These are phyloP conservation scores for Tigriopus californicus DNA, from an alignment of 2,888 invertebrate genomes.

Conservation along the genomic window DNA sequence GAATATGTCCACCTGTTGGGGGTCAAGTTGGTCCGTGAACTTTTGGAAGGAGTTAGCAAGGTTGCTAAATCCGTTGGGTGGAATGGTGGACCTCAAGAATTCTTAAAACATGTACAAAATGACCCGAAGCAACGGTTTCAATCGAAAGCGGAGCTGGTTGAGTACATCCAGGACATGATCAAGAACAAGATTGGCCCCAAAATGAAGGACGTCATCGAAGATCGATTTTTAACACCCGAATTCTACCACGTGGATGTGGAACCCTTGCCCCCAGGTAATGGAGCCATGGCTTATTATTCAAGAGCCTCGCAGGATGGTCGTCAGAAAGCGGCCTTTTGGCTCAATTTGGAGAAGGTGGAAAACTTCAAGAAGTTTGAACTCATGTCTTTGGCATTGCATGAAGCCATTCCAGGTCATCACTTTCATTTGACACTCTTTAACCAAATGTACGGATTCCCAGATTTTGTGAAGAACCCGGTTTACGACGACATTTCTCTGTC, in stretches of 20 bases:
- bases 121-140: slow-evolving; percentile 23
- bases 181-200: slow-evolving; percentile 23
- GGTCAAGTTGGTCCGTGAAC: too few relatives aligned
- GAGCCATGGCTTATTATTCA: slow-evolving; percentile 24
- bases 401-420: slow-evolving; percentile 28
- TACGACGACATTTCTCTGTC: too few relatives aligned
- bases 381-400: slow-evolving; percentile 26
- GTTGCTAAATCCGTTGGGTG: too few relatives aligned
- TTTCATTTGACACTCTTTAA: slow-evolving; percentile 21
- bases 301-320: slow-evolving; percentile 23
- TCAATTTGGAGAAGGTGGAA: slow-evolving; percentile 22
- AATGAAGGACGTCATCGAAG: slow-evolving; percentile 23
- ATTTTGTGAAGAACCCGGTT: too few relatives aligned
- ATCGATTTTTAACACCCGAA: slow-evolving; percentile 15
- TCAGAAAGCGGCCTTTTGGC: slow-evolving; percentile 24
- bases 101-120: slow-evolving; percentile 22
- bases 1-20: too few relatives aligned
- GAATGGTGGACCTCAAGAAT: slow-evolving; percentile 18
- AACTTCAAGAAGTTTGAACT: slow-evolving; percentile 23
- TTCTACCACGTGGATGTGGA: background rate
- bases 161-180: slow-evolving; percentile 23
- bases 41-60: too few relatives aligned
- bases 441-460: too few relatives aligned
- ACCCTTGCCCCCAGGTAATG: slow-evolving; percentile 17
- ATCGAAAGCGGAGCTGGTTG: slow-evolving; percentile 24